Percentiles rank a stretch among this genome's conserved stretches.
phyloP scores from a whole-genome alignment of 2,888 invertebrate genomes.

The Drosophila meridiana region DNA sequence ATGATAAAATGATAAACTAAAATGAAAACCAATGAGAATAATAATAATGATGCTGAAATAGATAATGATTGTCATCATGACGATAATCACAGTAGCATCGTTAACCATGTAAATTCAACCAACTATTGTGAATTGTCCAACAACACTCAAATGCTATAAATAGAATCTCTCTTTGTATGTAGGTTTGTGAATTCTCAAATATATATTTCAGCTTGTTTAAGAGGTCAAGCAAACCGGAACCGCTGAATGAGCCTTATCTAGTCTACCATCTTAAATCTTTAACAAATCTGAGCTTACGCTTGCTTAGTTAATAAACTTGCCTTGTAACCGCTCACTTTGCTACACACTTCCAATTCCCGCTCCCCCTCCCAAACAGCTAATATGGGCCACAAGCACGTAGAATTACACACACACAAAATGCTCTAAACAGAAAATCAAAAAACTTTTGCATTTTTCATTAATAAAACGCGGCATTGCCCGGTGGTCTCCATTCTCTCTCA shows the following conservation, averaged over 20 bases:
- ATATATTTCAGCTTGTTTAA: background rate
- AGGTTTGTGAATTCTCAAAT: background rate
- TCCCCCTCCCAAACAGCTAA: constrained; percentile 29
- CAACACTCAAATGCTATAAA: background rate
- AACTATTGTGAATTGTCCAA: background rate
- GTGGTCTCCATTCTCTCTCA: constrained; percentile 14
- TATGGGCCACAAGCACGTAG: constrained; percentile 68
- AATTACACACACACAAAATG: constrained; percentile 26
- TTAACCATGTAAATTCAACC: too few relatives aligned
- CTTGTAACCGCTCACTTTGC: constrained; percentile 42
- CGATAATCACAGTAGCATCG: too few relatives aligned
- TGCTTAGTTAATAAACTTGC: constrained; percentile 48
- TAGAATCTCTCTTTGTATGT: background rate
- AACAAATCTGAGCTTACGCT: constrained; percentile 8
- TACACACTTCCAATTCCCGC: background rate
- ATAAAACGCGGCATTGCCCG: constrained; percentile 64
- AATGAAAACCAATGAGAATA: background rate
- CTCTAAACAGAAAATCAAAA: constrained; percentile 28
- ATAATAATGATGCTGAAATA: background rate
- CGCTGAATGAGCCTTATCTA: background rate
- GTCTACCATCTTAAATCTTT: background rate
- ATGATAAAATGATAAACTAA: background rate
- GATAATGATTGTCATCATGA: too few relatives aligned
- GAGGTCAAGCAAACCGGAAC: constrained; percentile 13
- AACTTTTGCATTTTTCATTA: constrained; percentile 75